Base-by-base conservation (phyloP, 2,113 vertebrate species). In the Chaetorhynchus papuensis region DNA sequence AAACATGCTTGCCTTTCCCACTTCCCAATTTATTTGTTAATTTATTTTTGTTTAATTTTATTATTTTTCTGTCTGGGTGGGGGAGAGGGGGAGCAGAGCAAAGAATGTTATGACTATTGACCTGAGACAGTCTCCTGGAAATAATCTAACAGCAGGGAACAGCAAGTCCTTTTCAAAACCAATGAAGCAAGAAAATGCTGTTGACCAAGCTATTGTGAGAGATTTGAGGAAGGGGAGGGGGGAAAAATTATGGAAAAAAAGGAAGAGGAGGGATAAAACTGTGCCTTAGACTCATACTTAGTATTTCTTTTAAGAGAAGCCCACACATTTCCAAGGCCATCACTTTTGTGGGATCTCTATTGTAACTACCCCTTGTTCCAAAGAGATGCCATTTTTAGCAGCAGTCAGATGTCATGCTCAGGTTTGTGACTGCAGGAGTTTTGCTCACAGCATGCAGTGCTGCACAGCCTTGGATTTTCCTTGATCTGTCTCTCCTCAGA, bases 171-270 rank as follows among this genome's bases (percentile, higher is more conserved):
- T 98, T 97, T 97, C 82, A 96, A 96, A 98, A 96, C 84, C 97
- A 96, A 52, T 66, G 91, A 95, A 98, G 96, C 97, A 97, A 89
- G 83, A 97, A 98, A 98, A 91, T 65, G 70, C 82, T 97, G 95
- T 94, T 97, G 96, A 93, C 97, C 96, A 92, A 95, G 26, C 91
- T 96, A 93, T 82, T 96, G 92, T 92, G 89, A 59, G 74, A 95
- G 68, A 74, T 77, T 92, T 93, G 93, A 94, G 75, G 47, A 88
- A 83, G 33, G 19, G 22, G 47, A 70, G 33, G 35, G 21, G 31
- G 52, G 1, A 3, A 42, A 84, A 72, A 53, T 30, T 52, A 19
- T 30, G 28, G 89, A 75, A 39, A 78, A 72, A 42, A 60, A 92
- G 76, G 88, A 89, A 85, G 47, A 66, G 84, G 91, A 90, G 90